Evolutionary conservation across 1,140 invertebrate species (phyloP), one percentile per base, ranked within the genome.

Genomic region (Caenorhabditis tropicalis): DNA sequence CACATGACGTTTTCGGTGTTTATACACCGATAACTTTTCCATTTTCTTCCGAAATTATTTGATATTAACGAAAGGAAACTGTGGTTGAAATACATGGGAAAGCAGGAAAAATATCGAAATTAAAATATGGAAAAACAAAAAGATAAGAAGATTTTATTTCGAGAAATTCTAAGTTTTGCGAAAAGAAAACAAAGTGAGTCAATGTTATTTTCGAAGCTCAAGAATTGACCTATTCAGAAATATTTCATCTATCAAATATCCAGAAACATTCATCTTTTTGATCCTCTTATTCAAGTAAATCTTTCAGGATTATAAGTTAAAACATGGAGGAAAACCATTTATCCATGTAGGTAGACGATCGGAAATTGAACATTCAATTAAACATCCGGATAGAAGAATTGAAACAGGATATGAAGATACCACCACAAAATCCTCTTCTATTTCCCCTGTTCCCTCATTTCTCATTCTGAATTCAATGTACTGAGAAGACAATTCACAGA

Each of bases 1-100:
- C 53, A 65, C 31, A 65, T 65, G 58, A 65, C 58, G 58, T 65
- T 27, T 65, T 36, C n/a, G n/a, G 29, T 33, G 6, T 65, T 36
- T 36, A 6, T 65, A 36, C 33, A 65, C 58, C 58, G 58, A 65
- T 65, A 19, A 33, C 9, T 65, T 36, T 65, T 36, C 58, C 19
- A 27, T 31, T 9, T 10, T 21, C 7, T n/a, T n/a, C n/a, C n/a
- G n/a, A n/a, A n/a, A n/a, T n/a, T n/a, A n/a, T n/a, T n/a, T n/a
- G n/a, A n/a, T n/a, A n/a, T n/a, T n/a, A n/a, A n/a, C n/a, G n/a
- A n/a, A n/a, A 43, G 39, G 39, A 6, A 12, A 43, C 5, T 43
- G 5, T 43, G 5, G 39, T 6, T 43, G 5, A 43, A n/a, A 51
- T 51, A 51, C 6, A 51, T 15, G 48, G 48, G 19, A 51, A 51